phyloP scores from a whole-genome alignment of 2,888 invertebrate genomes.

The Ophion obscuratus region DNA sequence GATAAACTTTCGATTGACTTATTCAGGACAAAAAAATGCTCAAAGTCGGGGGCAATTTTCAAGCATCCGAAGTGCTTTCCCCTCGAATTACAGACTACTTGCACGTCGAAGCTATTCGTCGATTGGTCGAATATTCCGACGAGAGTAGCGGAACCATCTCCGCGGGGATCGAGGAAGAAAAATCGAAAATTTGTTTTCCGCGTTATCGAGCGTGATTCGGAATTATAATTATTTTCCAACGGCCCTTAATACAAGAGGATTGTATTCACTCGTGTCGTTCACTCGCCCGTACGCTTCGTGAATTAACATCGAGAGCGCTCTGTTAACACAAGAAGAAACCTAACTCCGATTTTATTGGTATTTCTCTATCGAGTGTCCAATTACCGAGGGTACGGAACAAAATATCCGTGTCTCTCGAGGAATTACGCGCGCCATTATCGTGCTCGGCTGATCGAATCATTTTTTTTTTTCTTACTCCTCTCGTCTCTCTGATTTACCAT shows the following conservation, averaged over 20 bases:
- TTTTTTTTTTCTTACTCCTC: conserved; percentile 23
- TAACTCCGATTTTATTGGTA: neutral
- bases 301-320: neutral
- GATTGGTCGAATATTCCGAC: neutral
- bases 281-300: neutral
- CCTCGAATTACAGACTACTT: neutral
- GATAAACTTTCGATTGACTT: too few relatives aligned
- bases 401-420: conserved; percentile 41
- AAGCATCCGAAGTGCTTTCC: neutral
- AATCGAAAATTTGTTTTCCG: neutral
- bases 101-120: neutral
- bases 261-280: neutral
- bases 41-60: neutral
- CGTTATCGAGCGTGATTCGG: neutral
- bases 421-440: conserved; percentile 62
- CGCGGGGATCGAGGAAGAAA: neutral
- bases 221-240: neutral
- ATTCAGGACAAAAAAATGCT: too few relatives aligned
- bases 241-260: neutral
- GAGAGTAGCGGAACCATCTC: neutral
- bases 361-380: conserved; percentile 26
- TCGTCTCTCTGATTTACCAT: conserved; percentile 11
- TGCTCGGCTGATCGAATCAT: conserved; percentile 68
- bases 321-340: neutral
- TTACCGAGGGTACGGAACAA: conserved; percentile 5